These are phyloP conservation scores for Metalampra italica DNA, from an alignment of 2,888 invertebrate genomes.

Conservation along the genomic window DNA sequence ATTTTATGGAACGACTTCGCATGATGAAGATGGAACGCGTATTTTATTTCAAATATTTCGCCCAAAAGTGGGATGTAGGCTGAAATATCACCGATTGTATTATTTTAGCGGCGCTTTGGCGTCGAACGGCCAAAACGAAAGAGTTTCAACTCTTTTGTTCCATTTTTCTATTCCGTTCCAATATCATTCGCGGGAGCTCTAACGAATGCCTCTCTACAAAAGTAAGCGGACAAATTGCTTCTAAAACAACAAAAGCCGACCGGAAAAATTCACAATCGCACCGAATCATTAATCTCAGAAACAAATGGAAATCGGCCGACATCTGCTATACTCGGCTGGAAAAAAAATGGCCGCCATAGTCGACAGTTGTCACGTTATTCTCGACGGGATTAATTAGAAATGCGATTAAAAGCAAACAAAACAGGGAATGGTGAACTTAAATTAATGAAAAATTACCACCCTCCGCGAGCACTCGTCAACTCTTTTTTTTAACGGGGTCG, in stretches of 20 bases:
- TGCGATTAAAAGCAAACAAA: constrained; percentile 80
- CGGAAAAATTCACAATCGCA: constrained; percentile 78
- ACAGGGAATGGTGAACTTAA: constrained; percentile 79
- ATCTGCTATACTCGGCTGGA: constrained; percentile 73
- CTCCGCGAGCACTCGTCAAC: constrained; percentile 76
- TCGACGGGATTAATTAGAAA: constrained; percentile 79
- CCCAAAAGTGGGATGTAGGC: background rate
- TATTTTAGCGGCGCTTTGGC: constrained; percentile 2
- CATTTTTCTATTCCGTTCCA: constrained; percentile 56
- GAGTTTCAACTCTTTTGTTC: constrained; percentile 33
- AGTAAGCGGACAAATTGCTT: constrained; percentile 78
- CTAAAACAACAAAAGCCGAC: constrained; percentile 79
- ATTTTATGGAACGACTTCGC: too few species aligned
- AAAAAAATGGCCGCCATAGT: constrained; percentile 74
- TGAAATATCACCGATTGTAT: background rate
- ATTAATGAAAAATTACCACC: constrained; percentile 80
- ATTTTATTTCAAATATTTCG: background rate
- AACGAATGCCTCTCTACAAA: constrained; percentile 73
- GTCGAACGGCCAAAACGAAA: constrained; percentile 21
- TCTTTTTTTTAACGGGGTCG: constrained; percentile 75
- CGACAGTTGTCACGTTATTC: constrained; percentile 80
- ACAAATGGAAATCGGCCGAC: constrained; percentile 79
- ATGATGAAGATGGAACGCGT: too few species aligned
- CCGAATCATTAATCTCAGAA: constrained; percentile 79
- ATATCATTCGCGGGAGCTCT: constrained; percentile 70